A percentile compares a stretch with the other conserved stretches of the same genome.
phyloP scores from a whole-genome alignment of 1,140 invertebrate species.

The Drosophila funebris region DNA sequence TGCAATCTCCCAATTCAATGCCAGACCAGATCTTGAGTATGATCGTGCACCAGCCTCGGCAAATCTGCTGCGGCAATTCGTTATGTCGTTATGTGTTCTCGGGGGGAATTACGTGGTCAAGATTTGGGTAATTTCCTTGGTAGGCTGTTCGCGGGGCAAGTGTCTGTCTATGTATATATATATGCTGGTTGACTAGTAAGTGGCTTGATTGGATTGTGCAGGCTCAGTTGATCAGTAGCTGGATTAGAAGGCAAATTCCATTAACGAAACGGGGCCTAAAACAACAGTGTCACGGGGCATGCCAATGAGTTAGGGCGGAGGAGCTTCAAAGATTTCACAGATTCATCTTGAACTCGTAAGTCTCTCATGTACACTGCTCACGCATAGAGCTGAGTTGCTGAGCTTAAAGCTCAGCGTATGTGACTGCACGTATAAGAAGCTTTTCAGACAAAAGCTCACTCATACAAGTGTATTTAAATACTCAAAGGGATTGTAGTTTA shows the following conservation, averaged over 20 bases:
- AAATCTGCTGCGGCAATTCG: neutral
- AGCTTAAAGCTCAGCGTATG: neutral
- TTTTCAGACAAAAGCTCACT: neutral
- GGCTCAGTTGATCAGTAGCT: conserved; percentile 3
- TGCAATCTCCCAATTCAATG: conserved; percentile 12
- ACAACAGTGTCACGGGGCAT: conserved; percentile 11
- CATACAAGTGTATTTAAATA: too few relatives aligned
- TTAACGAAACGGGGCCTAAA: conserved; percentile 31
- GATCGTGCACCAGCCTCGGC: conserved; percentile 7
- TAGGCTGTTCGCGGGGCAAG: conserved; percentile 30
- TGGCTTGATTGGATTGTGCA: conserved; percentile 29
- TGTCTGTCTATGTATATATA: too few relatives aligned
- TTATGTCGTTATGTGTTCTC: neutral
- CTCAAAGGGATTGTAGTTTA: too few relatives aligned
- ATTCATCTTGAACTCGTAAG: too few relatives aligned
- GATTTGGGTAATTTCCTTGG: conserved; percentile 42
- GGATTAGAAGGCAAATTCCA: conserved; percentile 53
- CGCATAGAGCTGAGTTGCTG: too few relatives aligned
- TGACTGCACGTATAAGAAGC: neutral
- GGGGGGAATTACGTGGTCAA: conserved; percentile 58
- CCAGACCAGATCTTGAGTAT: neutral
- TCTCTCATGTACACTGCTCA: too few relatives aligned
- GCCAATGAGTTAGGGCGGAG: neutral
- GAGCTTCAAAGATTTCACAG: neutral
- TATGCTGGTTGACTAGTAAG: neutral